phyloP scores from a whole-genome alignment of 2,113 vertebrate species.

The Physeter macrocephalus region DNA sequence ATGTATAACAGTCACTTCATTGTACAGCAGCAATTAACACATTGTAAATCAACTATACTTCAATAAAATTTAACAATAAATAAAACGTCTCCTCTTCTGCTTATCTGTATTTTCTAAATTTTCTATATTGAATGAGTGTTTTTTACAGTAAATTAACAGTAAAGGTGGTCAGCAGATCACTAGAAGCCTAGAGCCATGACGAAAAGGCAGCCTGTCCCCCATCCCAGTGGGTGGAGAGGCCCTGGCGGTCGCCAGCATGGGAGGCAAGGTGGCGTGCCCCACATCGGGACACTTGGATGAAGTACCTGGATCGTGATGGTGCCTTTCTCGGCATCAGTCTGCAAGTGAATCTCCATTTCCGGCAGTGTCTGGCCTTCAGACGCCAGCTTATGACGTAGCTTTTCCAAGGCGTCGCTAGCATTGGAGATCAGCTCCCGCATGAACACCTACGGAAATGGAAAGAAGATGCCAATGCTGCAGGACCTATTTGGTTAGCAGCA shows the following conservation, averaged over 20 bases:
- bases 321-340: conserved; percentile 86
- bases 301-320: conserved; percentile 95
- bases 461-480: fast-evolving
- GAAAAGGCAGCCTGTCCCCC: too few relatives aligned
- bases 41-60: too few relatives aligned
- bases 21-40: too few relatives aligned
- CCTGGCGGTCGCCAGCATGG: not conserved
- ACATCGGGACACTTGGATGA: not conserved
- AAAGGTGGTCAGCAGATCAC: not conserved
- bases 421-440: conserved; percentile 98
- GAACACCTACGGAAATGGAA: conserved; percentile 84
- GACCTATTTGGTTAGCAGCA: not conserved
- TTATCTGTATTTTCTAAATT: not conserved
- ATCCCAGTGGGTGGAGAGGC: not conserved
- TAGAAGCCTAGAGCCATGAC: not conserved
- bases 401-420: conserved; percentile 94
- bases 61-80: too few relatives aligned
- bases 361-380: conserved; percentile 83
- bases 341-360: conserved; percentile 94
- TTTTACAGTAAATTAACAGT: not conserved
- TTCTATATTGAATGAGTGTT: not conserved
- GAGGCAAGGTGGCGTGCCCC: fast-evolving
- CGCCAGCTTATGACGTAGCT: conserved; percentile 89
- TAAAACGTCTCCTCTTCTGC: too few relatives aligned
- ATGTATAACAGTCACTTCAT: too few relatives aligned